These are phyloP conservation scores for Agrochola litura DNA, from an alignment of 2,888 invertebrate genomes.

Conservation along the genomic window DNA sequence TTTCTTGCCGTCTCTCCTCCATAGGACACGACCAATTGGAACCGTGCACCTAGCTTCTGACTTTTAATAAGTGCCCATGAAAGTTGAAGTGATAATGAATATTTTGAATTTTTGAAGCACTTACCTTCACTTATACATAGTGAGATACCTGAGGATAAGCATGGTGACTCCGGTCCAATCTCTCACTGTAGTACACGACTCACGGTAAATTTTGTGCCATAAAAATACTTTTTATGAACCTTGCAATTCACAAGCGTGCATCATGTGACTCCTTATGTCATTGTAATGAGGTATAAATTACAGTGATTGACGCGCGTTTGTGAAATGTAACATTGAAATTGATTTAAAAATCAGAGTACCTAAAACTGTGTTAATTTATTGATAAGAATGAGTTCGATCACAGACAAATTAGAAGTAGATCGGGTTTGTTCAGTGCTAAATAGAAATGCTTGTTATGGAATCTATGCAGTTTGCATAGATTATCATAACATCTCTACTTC, in stretches of 20 bases:
- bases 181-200: background rate
- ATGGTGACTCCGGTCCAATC: background rate
- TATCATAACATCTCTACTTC: constrained; percentile 1
- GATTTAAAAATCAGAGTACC: too few relatives aligned
- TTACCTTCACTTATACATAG: constrained; percentile 19
- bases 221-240: background rate
- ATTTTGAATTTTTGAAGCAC: background rate
- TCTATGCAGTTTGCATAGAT: constrained; percentile 2
- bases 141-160: constrained; percentile 17
- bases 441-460: constrained; percentile 1
- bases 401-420: background rate
- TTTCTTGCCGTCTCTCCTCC: too few relatives aligned
- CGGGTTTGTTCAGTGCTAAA: background rate
- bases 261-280: background rate
- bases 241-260: background rate
- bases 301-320: background rate
- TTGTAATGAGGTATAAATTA: background rate
- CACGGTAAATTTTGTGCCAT: background rate
- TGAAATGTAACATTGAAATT: background rate
- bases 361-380: background rate
- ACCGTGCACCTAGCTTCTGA: too few relatives aligned
- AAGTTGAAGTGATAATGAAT: background rate
- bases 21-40: too few relatives aligned
- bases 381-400: background rate
- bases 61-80: background rate